phyloP scores from a whole-genome alignment of 2,113 vertebrate genomes.

The Silurus glanis region DNA sequence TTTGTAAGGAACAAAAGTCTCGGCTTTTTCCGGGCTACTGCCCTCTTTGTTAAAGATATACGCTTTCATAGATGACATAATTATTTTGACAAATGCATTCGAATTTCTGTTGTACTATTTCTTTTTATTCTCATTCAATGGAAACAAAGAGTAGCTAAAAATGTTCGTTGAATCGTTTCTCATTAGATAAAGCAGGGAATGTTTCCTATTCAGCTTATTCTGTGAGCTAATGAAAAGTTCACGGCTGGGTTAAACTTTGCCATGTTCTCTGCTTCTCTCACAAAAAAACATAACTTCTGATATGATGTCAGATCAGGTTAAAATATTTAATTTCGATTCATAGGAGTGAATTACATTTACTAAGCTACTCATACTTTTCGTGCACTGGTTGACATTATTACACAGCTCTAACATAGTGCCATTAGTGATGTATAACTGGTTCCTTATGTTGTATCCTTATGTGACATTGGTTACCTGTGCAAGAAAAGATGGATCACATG shows the following conservation, averaged over 20 bases:
- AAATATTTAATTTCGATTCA: background rate
- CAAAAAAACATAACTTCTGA: background rate
- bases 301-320: background rate
- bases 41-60: background rate
- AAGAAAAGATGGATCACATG: slow-evolving; percentile 4
- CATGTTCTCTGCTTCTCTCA: background rate
- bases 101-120: background rate
- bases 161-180: background rate
- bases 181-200: background rate
- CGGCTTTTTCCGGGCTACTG: background rate
- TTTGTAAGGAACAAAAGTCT: background rate
- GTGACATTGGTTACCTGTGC: background rate
- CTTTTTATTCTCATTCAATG: background rate
- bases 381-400: background rate
- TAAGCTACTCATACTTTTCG: background rate
- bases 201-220: background rate
- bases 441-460: slow-evolving; percentile 10
- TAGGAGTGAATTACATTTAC: background rate
- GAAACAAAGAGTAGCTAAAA: background rate
- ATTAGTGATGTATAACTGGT: background rate
- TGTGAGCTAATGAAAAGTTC: slow-evolving; percentile 17
- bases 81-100: background rate
- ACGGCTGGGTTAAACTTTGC: background rate
- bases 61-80: background rate
- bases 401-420: background rate